Base-by-base conservation (phyloP, 2,888 invertebrate species). In the Zaprionus lineosus region DNA sequence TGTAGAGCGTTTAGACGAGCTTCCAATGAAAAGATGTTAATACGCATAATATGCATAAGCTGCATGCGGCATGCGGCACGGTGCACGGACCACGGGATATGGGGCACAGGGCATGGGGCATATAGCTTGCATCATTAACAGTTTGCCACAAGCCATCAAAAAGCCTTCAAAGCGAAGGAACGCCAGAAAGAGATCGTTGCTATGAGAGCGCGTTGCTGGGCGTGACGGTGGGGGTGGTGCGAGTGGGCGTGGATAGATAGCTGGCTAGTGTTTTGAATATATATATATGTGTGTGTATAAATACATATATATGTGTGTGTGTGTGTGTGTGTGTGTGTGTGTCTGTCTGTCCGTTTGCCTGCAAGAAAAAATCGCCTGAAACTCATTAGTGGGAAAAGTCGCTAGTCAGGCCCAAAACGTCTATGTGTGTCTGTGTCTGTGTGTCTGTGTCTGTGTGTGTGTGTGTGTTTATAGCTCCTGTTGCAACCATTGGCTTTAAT, bases 81-180 rank as follows among this genome's bases (percentile, higher is more conserved):
- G n/a, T n/a, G n/a, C 4, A 21, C 15, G 12, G 4, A 36, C 29
- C 6, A 16, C 19, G 29, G 34, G 55, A 21, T 9, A 36, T 6
- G 19, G 55, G 19, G 56, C n/a, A n/a, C n/a, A n/a, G n/a, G n/a
- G n/a, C n/a, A n/a, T n/a, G n/a, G n/a, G n/a, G n/a, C n/a, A n/a
- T n/a, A n/a, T n/a, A n/a, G n/a, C n/a, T n/a, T n/a, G n/a, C 56
- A 50, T 70, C 64, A 68, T 68, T 68, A 68, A 64, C 64, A 62
- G 39, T 40, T 48, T 68, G 63, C 69, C 69, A 40, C 69, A 62
- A 52, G 40, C 31, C 2, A 24, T 24, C 24, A 24, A 34, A 28
- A 14, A 9, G 28, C 11, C 24, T 46, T 40, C 48, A 65, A 57
- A 18, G 53, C n/a, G n/a, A n/a, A n/a, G n/a, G n/a, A n/a, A n/a